phyloP scores from a whole-genome alignment of 2,113 vertebrate species.

The Gymnarchus niloticus region DNA sequence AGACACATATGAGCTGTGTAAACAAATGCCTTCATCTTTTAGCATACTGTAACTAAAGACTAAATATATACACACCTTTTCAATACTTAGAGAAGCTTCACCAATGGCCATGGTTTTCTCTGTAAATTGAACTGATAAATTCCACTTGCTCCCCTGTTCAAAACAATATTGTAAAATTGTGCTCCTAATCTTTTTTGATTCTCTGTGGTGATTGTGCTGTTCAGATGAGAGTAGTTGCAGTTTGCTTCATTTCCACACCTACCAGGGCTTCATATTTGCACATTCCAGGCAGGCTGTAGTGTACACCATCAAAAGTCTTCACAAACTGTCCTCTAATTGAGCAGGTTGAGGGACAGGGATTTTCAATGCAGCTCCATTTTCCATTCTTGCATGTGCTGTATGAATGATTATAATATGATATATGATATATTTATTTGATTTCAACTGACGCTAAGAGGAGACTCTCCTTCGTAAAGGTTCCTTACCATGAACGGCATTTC shows the following conservation, averaged over 20 bases:
- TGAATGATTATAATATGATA: not conserved
- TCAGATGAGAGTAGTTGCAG: too few relatives aligned
- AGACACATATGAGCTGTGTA: not conserved
- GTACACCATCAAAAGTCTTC: slow-evolving; percentile 61
- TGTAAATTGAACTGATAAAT: slow-evolving; percentile 38
- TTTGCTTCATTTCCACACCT: not conserved
- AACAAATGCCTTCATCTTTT: not conserved
- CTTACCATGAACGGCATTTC: slow-evolving; percentile 60
- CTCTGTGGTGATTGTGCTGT: not conserved
- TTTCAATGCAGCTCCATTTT: slow-evolving; percentile 51
- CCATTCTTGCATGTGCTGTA: slow-evolving; percentile 48
- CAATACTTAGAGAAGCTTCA: slow-evolving; percentile 35
- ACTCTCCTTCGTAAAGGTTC: too few relatives aligned
- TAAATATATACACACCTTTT: slow-evolving; percentile 45
- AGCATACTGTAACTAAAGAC: not conserved
- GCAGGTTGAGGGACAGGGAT: slow-evolving; percentile 43
- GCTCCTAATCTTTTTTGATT: not conserved
- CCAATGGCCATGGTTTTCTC: slow-evolving; percentile 21
- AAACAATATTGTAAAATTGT: not conserved
- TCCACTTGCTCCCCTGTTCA: slow-evolving; percentile 49
- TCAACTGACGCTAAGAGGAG: not conserved
- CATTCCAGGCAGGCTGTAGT: slow-evolving; percentile 48
- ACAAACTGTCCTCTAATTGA: slow-evolving; percentile 55
- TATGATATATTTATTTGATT: not conserved
- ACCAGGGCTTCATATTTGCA: slow-evolving; percentile 56